Evolutionary conservation across 2,797 vertebrate genomes (phyloP).

Genomic region (Coilia nasus): DNA sequence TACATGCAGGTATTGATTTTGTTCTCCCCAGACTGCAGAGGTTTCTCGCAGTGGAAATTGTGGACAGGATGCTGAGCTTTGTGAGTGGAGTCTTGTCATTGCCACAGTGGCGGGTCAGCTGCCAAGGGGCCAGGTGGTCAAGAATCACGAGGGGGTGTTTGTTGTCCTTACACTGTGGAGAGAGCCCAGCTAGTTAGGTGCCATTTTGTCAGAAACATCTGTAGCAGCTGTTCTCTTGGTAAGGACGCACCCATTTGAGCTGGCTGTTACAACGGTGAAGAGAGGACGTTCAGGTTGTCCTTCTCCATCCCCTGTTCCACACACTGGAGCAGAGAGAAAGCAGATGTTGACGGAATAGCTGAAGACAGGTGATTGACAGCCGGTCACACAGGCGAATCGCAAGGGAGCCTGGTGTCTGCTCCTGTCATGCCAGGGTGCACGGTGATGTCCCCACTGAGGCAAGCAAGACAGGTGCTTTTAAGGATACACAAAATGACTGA

Average conservation of each 20-base stretch:
- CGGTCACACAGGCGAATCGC: background rate
- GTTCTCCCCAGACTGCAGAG: background rate
- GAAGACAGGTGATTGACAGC: conserved; percentile 56
- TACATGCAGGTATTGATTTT: background rate
- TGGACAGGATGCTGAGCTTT: background rate
- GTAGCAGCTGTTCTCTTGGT: background rate
- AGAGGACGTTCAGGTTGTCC: background rate
- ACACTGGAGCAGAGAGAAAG: background rate
- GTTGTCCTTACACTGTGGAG: background rate
- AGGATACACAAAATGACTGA: background rate
- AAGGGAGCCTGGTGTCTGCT: background rate
- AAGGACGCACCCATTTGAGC: background rate
- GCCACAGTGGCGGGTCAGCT: background rate
- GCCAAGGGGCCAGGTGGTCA: background rate
- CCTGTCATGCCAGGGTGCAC: background rate
- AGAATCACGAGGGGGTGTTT: background rate
- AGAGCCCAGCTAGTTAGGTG: background rate
- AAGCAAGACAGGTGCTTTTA: background rate
- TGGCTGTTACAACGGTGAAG: background rate
- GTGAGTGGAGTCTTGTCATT: background rate
- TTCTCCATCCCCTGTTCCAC: background rate
- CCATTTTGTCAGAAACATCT: background rate
- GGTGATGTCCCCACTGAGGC: background rate
- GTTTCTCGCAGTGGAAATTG: background rate
- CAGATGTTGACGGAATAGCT: conserved; percentile 31